Percentiles rank a stretch among this genome's conserved stretches.
Evolutionary conservation across 2,797 vertebrate species (phyloP).

Genomic region (Lithobates sylvaticus): DNA sequence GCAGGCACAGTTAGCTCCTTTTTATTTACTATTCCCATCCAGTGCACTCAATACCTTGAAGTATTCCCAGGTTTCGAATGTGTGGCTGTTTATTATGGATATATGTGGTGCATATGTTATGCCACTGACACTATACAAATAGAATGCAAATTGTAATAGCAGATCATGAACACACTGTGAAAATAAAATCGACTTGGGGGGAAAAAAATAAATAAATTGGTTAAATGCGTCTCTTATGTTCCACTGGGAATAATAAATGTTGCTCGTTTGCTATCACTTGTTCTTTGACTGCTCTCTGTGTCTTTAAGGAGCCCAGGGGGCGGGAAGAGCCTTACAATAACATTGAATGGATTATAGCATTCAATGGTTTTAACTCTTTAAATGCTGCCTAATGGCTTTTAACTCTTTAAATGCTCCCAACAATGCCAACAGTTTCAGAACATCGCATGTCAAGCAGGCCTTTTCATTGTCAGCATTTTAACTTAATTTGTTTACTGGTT

Average conservation of each 20-base stretch:
- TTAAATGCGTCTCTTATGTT: conserved; percentile 17
- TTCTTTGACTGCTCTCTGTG: neutral
- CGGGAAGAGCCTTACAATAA: conserved; percentile 1
- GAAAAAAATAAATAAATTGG: neutral
- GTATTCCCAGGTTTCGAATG: conserved; percentile 12
- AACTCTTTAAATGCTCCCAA: no score
- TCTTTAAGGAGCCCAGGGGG: conserved; percentile 25
- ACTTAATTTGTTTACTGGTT: neutral
- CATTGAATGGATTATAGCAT: conserved; percentile 13
- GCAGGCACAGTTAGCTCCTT: neutral
- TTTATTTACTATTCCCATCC: conserved; percentile 23
- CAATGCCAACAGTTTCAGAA: neutral
- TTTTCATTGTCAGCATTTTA: no score
- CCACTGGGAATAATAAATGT: neutral
- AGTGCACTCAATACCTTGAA: conserved; percentile 10
- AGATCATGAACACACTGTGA: neutral
- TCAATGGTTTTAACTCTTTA: conserved; percentile 5
- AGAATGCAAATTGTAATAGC: conserved; percentile 22
- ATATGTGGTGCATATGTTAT: neutral
- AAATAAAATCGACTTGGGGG: neutral
- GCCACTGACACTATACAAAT: conserved; percentile 15
- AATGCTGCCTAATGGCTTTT: neutral
- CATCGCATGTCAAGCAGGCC: neutral
- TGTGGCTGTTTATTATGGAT: conserved; percentile 18
- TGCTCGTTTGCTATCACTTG: neutral